Conservation (phyloP, 2,888 invertebrate genomes). For the Yponomeuta plumbellus region DNA sequence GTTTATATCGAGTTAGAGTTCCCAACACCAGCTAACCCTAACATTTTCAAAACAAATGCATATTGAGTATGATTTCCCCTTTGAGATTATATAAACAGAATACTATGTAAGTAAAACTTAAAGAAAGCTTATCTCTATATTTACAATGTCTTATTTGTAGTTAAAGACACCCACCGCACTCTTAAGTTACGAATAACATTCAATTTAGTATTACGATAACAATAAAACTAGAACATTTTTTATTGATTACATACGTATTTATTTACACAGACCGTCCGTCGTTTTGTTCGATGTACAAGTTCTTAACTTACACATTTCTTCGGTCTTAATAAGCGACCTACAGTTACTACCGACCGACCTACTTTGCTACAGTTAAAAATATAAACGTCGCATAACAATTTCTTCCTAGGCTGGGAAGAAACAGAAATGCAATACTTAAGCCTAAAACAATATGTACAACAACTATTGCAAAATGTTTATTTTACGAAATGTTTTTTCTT, state of each 20-base stretch:
- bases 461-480: no score
- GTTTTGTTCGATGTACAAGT: constrained; percentile 1
- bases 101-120: background rate
- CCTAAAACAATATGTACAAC: background rate
- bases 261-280: background rate
- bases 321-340: no score
- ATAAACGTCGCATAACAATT: background rate
- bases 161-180: no score
- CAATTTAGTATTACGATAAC: background rate
- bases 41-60: background rate
- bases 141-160: no score
- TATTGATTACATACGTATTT: background rate
- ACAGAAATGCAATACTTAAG: background rate
- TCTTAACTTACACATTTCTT: no score
- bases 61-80: background rate
- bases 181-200: background rate
- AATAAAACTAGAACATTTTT: background rate
- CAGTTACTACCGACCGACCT: no score
- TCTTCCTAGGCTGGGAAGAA: background rate
- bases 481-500: no score
- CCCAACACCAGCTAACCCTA: background rate
- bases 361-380: background rate
- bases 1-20: background rate
- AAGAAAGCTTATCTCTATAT: background rate
- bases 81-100: background rate